Percentiles rank a stretch among this genome's conserved stretches.
Conservation (phyloP, 2,113 vertebrate species). For the Pluvianellus socialis region DNA sequence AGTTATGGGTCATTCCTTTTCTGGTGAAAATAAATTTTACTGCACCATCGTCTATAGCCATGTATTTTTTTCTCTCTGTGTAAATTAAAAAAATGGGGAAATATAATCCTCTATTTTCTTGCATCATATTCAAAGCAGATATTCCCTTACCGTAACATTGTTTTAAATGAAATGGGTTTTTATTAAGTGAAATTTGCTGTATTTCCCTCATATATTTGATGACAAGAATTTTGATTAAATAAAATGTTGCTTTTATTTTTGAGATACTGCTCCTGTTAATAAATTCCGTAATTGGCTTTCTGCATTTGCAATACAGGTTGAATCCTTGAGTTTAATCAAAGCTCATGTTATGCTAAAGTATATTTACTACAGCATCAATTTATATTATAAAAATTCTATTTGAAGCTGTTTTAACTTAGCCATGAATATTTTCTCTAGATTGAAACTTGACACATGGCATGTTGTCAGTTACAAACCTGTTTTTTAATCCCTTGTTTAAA, state of each 20-base stretch:
- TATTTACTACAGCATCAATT: conserved; percentile 53
- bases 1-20: conserved; percentile 78
- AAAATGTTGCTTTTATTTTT: conserved; percentile 56
- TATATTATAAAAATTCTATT: neutral
- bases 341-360: neutral
- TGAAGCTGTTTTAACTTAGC: conserved; percentile 5
- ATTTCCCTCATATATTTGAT: neutral
- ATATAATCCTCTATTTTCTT: neutral
- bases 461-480: conserved; percentile 3
- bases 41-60: conserved; percentile 6
- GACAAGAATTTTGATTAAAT: conserved; percentile 47
- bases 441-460: neutral
- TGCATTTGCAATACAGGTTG: conserved; percentile 23
- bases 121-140: neutral
- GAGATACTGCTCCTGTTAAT: conserved; percentile 55
- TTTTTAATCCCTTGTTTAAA: conserved; percentile 15
- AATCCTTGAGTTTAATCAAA: conserved; percentile 65
- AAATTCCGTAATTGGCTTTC: conserved; percentile 61
- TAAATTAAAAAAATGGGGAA: conserved; percentile 67
- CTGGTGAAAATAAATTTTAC: conserved; percentile 78
- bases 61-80: conserved; percentile 56
- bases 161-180: neutral
- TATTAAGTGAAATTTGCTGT: neutral
- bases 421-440: neutral
- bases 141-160: neutral